These are phyloP conservation scores for Coleophora deauratella DNA, from an alignment of 2,888 invertebrate species.

Conservation along the genomic window DNA sequence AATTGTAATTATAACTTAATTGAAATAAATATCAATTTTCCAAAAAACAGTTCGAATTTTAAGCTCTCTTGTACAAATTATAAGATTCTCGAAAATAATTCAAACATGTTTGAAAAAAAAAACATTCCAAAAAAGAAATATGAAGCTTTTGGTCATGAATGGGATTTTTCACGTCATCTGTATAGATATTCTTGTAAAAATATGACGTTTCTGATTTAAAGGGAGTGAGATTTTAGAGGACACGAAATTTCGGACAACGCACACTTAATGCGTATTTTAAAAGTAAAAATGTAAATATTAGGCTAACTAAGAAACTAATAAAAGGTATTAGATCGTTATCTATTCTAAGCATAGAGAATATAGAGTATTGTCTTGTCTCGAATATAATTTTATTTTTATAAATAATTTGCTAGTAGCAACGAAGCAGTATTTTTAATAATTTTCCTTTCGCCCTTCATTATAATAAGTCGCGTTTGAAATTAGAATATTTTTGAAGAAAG, in stretches of 20 bases:
- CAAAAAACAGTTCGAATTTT: too few relatives aligned
- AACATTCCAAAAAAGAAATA: slow-evolving; percentile 35
- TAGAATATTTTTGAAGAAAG: slow-evolving; percentile 7
- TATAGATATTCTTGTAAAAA: slow-evolving; percentile 4
- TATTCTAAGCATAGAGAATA: slow-evolving; percentile 51
- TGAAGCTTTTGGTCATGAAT: too few relatives aligned
- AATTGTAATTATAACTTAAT: too few relatives aligned
- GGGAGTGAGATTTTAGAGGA: slow-evolving; percentile 15
- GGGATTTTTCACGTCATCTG: too few relatives aligned
- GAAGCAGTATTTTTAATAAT: slow-evolving; percentile 55
- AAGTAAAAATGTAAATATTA: slow-evolving; percentile 41
- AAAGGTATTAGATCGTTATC: slow-evolving; percentile 53
- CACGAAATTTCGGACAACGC: slow-evolving; percentile 12
- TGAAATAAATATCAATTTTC: too few relatives aligned
- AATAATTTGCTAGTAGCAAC: slow-evolving; percentile 60
- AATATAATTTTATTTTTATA: slow-evolving; percentile 57
- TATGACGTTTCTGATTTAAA: slow-evolving; percentile 8
- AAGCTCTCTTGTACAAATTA: too few relatives aligned
- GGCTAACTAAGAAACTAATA: slow-evolving; percentile 28
- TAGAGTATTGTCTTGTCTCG: slow-evolving; percentile 41
- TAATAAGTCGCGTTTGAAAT: slow-evolving; percentile 14
- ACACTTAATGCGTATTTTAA: slow-evolving; percentile 6
- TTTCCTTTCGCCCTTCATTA: slow-evolving; percentile 10
- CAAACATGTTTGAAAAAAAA: slow-evolving; percentile 4
- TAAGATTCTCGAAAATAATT: too few relatives aligned